phyloP scores from a whole-genome alignment of 2,797 vertebrate genomes.

The Rhinella marina region DNA sequence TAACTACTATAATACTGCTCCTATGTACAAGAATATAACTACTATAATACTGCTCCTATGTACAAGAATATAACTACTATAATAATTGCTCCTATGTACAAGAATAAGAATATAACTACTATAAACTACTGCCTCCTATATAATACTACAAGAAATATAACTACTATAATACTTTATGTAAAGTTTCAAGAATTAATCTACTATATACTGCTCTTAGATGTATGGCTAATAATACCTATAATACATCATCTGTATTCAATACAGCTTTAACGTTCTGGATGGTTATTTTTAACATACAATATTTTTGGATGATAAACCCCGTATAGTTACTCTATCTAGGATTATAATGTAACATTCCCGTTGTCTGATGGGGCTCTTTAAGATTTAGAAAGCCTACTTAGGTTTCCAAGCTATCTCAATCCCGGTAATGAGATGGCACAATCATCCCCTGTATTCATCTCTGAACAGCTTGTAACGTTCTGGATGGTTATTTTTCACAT shows the following conservation, averaged over 20 bases:
- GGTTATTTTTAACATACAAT: too few species aligned
- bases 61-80: slow-evolving; percentile 10
- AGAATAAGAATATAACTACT: slow-evolving; percentile 6
- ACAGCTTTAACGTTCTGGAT: too few species aligned
- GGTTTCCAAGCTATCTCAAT: slow-evolving; percentile 26
- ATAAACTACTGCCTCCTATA: not conserved
- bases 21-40: not conserved
- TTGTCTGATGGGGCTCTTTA: not conserved
- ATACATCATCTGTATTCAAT: not conserved
- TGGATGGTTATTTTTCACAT: slow-evolving; percentile 59
- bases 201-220: not conserved
- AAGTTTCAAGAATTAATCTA: slow-evolving; percentile 7
- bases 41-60: not conserved
- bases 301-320: too few species aligned
- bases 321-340: not conserved
- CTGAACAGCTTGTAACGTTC: slow-evolving; percentile 59
- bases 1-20: not conserved
- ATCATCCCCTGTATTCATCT: slow-evolving; percentile 49
- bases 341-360: not conserved
- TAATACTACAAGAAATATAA: slow-evolving; percentile 14
- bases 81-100: not conserved
- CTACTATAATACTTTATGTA: slow-evolving; percentile 11
- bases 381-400: slow-evolving; percentile 39
- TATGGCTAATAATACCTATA: not conserved
- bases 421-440: slow-evolving; percentile 45